These are phyloP conservation scores for Brevimyrus niger DNA, from an alignment of 2,113 vertebrate genomes.

Conservation along the genomic window DNA sequence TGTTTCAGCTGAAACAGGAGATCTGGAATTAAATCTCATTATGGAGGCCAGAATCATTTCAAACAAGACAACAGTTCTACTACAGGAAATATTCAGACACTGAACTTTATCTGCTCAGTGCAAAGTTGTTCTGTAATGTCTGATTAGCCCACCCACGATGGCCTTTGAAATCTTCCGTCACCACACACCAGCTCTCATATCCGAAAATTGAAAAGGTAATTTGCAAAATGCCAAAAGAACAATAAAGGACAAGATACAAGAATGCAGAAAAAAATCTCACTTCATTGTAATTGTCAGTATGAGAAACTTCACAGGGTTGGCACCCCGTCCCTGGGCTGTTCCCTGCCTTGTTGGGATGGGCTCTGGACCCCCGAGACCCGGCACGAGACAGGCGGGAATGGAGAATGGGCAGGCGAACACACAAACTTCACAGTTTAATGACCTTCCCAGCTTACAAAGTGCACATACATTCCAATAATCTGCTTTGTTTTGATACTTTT, in stretches of 20 bases:
- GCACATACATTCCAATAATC: not conserved
- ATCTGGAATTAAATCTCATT: not conserved
- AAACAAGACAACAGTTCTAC: not conserved
- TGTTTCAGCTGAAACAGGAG: not conserved
- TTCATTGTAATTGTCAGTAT: not conserved
- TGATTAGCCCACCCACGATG: not conserved
- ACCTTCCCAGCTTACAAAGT: not conserved
- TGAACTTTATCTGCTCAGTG: not conserved
- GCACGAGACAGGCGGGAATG: not conserved
- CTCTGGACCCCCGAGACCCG: not conserved
- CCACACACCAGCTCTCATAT: not conserved
- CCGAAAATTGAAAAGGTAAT: not conserved
- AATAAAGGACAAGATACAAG: not conserved
- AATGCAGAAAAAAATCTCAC: not conserved
- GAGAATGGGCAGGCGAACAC: not conserved
- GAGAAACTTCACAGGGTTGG: not conserved
- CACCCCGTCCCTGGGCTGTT: not conserved
- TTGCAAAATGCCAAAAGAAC: not conserved
- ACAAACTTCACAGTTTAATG: not conserved
- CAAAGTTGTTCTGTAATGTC: not conserved
- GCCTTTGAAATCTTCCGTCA: not conserved
- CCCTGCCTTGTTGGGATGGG: not conserved
- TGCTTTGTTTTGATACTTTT: constrained; percentile 20
- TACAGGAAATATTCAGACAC: not conserved
- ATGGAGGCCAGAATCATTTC: not conserved